Evolutionary conservation across 2,113 vertebrate species (phyloP).

Genomic region (Triplophysa dalaica): DNA sequence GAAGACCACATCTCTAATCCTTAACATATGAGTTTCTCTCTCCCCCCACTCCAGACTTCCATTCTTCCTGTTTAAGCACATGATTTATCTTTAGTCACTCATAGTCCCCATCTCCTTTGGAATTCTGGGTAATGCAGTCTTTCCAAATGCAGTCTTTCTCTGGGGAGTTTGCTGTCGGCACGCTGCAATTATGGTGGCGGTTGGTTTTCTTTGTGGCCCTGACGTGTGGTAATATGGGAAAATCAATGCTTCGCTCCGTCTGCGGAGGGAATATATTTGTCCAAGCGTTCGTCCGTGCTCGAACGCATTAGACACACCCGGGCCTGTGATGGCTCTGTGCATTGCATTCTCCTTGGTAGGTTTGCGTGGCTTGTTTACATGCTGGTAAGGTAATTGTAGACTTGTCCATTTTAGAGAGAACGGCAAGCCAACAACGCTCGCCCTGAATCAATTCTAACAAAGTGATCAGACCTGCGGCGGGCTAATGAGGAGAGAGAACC

Average conservation of each 20-base stretch:
- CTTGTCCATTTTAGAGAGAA: constrained; percentile 33
- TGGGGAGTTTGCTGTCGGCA: constrained; percentile 24
- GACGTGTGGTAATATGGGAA: constrained; percentile 41
- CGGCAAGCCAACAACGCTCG: constrained; percentile 31
- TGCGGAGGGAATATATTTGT: constrained; percentile 36
- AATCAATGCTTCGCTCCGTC: constrained; percentile 34
- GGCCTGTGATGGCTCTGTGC: not conserved
- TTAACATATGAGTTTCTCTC: constrained; percentile 31
- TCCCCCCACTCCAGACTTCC: not conserved
- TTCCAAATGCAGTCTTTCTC: not conserved
- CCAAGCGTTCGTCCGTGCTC: constrained; percentile 10
- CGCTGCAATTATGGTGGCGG: constrained; percentile 33
- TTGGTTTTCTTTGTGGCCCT: constrained; percentile 37
- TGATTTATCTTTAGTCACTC: not conserved
- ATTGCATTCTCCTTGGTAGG: not conserved
- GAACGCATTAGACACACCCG: constrained; percentile 29
- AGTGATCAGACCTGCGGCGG: constrained; percentile 33
- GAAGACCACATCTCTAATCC: constrained; percentile 44
- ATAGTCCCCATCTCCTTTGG: not conserved
- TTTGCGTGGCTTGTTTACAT: constrained; percentile 42
- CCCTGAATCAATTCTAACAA: constrained; percentile 40
- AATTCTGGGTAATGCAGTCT: constrained; percentile 26
- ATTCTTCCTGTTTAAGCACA: not conserved
- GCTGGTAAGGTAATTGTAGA: constrained; percentile 35
- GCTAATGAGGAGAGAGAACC: constrained; percentile 40